A percentile compares a stretch with the other conserved stretches of the same genome.
These are phyloP conservation scores for Eristalis tenax DNA, from an alignment of 2,888 invertebrate species.

Conservation along the genomic window DNA sequence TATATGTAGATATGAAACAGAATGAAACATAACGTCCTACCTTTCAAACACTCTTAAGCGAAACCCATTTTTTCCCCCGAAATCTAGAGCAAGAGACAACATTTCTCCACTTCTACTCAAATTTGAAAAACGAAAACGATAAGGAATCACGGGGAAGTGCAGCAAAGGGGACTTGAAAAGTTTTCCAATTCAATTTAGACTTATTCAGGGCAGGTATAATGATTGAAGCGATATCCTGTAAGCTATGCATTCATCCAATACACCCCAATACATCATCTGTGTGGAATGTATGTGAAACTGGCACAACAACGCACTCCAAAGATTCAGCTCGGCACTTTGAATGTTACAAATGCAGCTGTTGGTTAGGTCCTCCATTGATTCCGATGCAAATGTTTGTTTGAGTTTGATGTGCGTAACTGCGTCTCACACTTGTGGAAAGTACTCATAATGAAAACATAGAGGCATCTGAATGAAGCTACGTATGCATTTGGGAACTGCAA, in stretches of 20 bases:
- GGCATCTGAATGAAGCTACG: neutral
- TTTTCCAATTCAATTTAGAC: slow-evolving; percentile 56
- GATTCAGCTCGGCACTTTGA: slow-evolving; percentile 37
- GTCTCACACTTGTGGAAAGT: slow-evolving; percentile 19
- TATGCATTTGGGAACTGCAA: slow-evolving; percentile 10
- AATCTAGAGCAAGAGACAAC: slow-evolving; percentile 7
- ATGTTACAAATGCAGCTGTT: slow-evolving; percentile 33
- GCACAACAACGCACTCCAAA: slow-evolving; percentile 63
- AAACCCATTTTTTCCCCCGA: neutral
- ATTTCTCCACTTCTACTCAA: slow-evolving; percentile 20
- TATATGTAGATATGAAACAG: neutral
- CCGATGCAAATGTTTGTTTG: slow-evolving; percentile 49
- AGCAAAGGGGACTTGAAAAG: neutral
- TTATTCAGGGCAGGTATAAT: slow-evolving; percentile 42
- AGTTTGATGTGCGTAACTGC: slow-evolving; percentile 37
- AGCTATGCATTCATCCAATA: slow-evolving; percentile 13
- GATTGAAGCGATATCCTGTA: slow-evolving; percentile 23
- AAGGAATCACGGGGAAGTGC: neutral
- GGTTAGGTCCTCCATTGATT: slow-evolving; percentile 24
- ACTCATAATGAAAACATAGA: slow-evolving; percentile 33
- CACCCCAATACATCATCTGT: neutral
- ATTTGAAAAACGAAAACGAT: neutral
- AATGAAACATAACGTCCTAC: neutral
- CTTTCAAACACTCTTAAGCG: neutral
- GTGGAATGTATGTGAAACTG: slow-evolving; percentile 34